phyloP scores from a whole-genome alignment of 1,140 invertebrate species.

The Drosophila quadrilineata region DNA sequence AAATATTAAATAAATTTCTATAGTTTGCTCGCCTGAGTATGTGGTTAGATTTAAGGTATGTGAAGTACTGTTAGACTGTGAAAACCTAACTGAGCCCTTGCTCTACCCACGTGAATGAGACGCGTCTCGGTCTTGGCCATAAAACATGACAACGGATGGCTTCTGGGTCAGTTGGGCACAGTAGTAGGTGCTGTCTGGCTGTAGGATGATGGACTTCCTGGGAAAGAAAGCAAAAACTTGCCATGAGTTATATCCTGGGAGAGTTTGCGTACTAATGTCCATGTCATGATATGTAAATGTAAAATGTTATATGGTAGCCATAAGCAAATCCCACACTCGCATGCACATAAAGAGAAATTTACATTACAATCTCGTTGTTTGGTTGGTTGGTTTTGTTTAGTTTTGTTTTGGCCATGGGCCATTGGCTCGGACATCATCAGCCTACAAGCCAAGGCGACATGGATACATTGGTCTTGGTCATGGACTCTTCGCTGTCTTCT shows the following conservation, averaged over 20 bases:
- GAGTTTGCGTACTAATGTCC: slow-evolving; percentile 65
- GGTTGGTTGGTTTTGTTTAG: slow-evolving; percentile 14
- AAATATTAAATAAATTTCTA: no score
- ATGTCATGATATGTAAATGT: slow-evolving; percentile 77
- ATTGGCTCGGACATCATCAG: slow-evolving; percentile 38
- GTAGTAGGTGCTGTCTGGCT: slow-evolving; percentile 47
- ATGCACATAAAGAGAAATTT: slow-evolving; percentile 65
- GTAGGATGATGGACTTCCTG: slow-evolving; percentile 29
- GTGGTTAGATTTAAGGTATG: no score
- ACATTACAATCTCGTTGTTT: slow-evolving; percentile 37
- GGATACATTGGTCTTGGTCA: slow-evolving; percentile 1
- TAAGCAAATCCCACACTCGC: slow-evolving; percentile 67
- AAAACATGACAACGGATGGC: slow-evolving; percentile 63
- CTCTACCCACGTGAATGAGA: slow-evolving; percentile 19
- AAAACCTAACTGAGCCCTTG: neutral
- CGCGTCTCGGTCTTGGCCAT: slow-evolving; percentile 31
- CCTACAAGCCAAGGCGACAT: slow-evolving; percentile 46
- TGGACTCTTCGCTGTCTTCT: slow-evolving; percentile 7
- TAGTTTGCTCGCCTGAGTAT: no score
- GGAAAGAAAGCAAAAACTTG: slow-evolving; percentile 40
- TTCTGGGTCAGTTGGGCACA: slow-evolving; percentile 75
- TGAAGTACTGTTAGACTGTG: no score
- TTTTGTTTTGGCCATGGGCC: slow-evolving; percentile 60
- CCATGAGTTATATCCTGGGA: slow-evolving; percentile 60
- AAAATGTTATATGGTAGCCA: slow-evolving; percentile 63